A percentile compares a stretch with the other conserved stretches of the same genome.
Evolutionary conservation across 2,888 invertebrate genomes (phyloP).

Genomic region (Lithodes maja): DNA sequence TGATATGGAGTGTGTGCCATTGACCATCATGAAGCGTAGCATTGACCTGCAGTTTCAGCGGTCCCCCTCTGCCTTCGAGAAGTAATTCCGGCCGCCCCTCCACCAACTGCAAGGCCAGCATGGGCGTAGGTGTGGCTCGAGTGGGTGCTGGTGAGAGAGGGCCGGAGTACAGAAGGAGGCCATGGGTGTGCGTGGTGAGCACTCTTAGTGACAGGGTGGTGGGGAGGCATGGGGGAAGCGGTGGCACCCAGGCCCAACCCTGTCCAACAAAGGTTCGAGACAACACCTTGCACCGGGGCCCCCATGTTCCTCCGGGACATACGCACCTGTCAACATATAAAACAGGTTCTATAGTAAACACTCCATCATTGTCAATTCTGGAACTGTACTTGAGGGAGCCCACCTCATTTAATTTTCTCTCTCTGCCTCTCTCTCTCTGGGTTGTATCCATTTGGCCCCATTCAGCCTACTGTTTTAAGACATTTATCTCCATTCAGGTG

Average conservation of each 20-base stretch:
- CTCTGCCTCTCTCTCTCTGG: too few species aligned
- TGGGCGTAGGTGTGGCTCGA: neutral
- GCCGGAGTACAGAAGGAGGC: conserved; percentile 51
- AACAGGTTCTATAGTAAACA: neutral
- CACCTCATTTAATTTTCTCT: too few species aligned
- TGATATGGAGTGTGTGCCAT: too few species aligned
- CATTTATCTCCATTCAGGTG: too few species aligned
- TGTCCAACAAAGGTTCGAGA: conserved; percentile 47
- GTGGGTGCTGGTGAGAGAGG: conserved; percentile 34
- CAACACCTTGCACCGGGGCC: conserved; percentile 50
- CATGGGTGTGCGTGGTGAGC: conserved; percentile 40
- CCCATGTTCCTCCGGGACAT: conserved; percentile 54
- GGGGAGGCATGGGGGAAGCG: conserved; percentile 53
- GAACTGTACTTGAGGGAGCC: neutral
- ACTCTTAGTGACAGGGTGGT: conserved; percentile 50
- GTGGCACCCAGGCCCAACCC: conserved; percentile 60
- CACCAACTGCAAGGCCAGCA: too few species aligned
- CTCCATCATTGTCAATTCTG: neutral
- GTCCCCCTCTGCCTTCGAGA: too few species aligned
- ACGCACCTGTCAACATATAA: conserved; percentile 39
- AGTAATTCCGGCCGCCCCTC: too few species aligned
- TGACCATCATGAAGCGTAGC: too few species aligned
- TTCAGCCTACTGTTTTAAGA: too few species aligned
- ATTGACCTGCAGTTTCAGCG: too few species aligned
- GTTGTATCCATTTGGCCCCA: too few species aligned